phyloP scores from a whole-genome alignment of 2,888 invertebrate genomes.

The Acrocera orbiculus region DNA sequence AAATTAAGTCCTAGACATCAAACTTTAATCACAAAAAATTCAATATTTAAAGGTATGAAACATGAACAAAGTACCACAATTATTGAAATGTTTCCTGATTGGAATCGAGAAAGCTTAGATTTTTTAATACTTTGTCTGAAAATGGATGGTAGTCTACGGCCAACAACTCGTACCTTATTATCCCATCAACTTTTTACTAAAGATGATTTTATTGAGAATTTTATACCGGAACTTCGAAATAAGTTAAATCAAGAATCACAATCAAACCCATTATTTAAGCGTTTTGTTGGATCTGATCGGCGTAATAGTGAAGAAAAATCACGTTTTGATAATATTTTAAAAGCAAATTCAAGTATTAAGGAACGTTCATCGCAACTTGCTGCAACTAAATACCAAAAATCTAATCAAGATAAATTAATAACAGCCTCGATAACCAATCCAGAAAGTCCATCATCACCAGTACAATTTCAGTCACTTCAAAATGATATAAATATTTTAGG shows the following conservation, averaged over 20 bases:
- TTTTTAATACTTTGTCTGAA: slow-evolving; percentile 34
- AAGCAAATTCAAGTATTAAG: neutral
- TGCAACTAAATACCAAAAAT: slow-evolving; percentile 12
- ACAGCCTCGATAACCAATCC: neutral
- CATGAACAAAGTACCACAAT: slow-evolving; percentile 22
- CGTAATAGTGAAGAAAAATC: slow-evolving; percentile 6
- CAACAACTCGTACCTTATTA: slow-evolving; percentile 43
- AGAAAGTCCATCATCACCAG: slow-evolving; percentile 19
- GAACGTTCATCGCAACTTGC: slow-evolving; percentile 9
- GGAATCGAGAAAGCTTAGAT: slow-evolving; percentile 31
- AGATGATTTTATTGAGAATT: slow-evolving; percentile 47
- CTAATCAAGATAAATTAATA: neutral
- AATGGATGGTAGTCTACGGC: slow-evolving; percentile 47
- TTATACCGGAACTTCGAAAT: slow-evolving; percentile 44
- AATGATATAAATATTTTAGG: slow-evolving; percentile 9
- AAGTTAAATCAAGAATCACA: slow-evolving; percentile 45
- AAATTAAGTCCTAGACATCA: slow-evolving; percentile 33
- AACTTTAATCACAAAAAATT: slow-evolving; percentile 31
- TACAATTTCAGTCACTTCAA: slow-evolving; percentile 26
- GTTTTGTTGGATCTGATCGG: slow-evolving; percentile 8
- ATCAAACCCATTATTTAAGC: slow-evolving; percentile 33
- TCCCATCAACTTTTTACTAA: slow-evolving; percentile 46
- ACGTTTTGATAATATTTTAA: neutral
- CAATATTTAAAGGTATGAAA: slow-evolving; percentile 30
- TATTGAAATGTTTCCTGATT: slow-evolving; percentile 29